Conservation (phyloP, 1,140 invertebrate species). For the Conus betulinus region DNA sequence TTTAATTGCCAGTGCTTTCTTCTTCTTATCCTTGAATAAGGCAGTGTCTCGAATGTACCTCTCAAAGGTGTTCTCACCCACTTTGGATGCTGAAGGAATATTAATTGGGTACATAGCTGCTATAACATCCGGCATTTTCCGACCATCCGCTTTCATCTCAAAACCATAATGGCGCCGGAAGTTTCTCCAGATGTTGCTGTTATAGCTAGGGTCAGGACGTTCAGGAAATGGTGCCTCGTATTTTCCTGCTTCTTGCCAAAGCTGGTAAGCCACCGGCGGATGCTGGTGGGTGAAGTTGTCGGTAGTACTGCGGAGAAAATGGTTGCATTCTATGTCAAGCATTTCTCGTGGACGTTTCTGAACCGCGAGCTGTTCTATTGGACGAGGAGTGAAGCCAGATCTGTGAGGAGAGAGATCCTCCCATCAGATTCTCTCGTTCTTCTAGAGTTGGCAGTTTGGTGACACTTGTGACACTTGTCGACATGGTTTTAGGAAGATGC, state of each 20-base stretch:
- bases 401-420: slow-evolving; percentile 46
- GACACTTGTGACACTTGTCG: neutral
- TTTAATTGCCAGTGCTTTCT: slow-evolving; percentile 65
- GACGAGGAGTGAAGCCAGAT: slow-evolving; percentile 71
- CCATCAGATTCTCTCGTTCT: slow-evolving; percentile 67
- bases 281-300: slow-evolving; percentile 62
- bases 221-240: slow-evolving; percentile 64
- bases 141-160: slow-evolving; percentile 61
- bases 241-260: slow-evolving; percentile 75
- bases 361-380: slow-evolving; percentile 63
- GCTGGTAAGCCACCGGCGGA: slow-evolving; percentile 63
- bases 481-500: slow-evolving; percentile 2
- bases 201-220: slow-evolving; percentile 68
- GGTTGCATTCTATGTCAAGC: slow-evolving; percentile 71
- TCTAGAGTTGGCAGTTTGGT: slow-evolving; percentile 59
- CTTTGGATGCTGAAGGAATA: slow-evolving; percentile 70
- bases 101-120: slow-evolving; percentile 74
- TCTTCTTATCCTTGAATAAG: slow-evolving; percentile 68
- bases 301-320: slow-evolving; percentile 64
- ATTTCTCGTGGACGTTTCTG: slow-evolving; percentile 61
- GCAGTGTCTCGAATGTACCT: slow-evolving; percentile 70
- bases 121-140: slow-evolving; percentile 69
- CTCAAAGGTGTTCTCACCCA: slow-evolving; percentile 71
- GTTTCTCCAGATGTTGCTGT: slow-evolving; percentile 75
- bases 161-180: slow-evolving; percentile 70